Conservation (phyloP, 2,113 vertebrate genomes). For the Benitochromis conjunctus region DNA sequence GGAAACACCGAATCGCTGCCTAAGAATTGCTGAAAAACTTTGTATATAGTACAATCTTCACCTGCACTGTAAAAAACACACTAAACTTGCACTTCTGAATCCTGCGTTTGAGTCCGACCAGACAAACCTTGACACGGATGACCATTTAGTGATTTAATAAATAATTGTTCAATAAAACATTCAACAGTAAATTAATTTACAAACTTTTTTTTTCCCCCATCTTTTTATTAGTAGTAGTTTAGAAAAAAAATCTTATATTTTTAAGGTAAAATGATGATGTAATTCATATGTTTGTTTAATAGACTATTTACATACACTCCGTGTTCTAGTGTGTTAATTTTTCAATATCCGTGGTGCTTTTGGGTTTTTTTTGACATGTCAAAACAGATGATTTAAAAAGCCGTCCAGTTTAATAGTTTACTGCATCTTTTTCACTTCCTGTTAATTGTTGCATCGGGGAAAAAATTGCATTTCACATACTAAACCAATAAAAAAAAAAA, state of each 20-base stretch:
- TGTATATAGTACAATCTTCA: background rate
- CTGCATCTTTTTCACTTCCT: background rate
- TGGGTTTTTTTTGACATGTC: background rate
- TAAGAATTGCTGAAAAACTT: background rate
- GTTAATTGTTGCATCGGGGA: rapidly evolving
- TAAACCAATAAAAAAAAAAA: background rate
- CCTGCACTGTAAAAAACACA: background rate
- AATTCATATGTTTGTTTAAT: too few species aligned
- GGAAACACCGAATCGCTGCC: background rate
- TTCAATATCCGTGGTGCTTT: background rate
- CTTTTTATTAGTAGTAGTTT: background rate
- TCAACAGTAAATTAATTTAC: background rate
- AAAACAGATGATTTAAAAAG: background rate
- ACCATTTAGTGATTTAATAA: background rate
- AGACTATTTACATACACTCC: background rate
- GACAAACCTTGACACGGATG: background rate
- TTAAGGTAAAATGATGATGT: too few species aligned
- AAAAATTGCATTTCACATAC: background rate
- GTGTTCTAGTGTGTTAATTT: background rate
- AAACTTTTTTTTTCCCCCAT: background rate
- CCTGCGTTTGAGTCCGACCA: background rate
- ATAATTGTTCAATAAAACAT: background rate
- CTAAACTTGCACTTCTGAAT: background rate
- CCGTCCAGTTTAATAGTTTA: rapidly evolving
- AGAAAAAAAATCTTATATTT: too few species aligned